phyloP scores from a whole-genome alignment of 2,888 invertebrate genomes.

The Choreutis nemorana region DNA sequence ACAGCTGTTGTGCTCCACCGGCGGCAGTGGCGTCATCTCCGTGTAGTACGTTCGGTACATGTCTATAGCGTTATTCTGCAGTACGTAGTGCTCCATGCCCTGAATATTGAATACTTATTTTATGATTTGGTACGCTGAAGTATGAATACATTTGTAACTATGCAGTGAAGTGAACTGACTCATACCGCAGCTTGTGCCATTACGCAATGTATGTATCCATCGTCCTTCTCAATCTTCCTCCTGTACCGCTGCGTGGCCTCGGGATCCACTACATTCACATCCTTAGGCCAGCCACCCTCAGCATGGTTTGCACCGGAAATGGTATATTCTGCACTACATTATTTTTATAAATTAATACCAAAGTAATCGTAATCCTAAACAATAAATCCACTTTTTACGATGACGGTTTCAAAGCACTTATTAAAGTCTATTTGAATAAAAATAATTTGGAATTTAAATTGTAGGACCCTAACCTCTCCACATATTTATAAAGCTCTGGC shows the following conservation, averaged over 20 bases:
- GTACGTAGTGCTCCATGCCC: conserved; percentile 83
- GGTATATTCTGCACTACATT: conserved; percentile 68
- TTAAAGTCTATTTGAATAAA: too few species aligned
- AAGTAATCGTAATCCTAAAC: too few species aligned
- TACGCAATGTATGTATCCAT: conserved; percentile 74
- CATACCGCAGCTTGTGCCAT: conserved; percentile 49
- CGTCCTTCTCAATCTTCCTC: conserved; percentile 84
- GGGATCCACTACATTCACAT: conserved; percentile 68
- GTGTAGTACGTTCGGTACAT: conserved; percentile 90
- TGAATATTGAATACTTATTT: too few species aligned
- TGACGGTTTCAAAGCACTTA: too few species aligned
- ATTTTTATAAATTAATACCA: too few species aligned
- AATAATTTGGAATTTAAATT: too few species aligned
- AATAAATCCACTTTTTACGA: too few species aligned
- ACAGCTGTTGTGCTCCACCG: conserved; percentile 70
- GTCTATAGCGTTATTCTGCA: conserved; percentile 92
- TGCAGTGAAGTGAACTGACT: conserved; percentile 6
- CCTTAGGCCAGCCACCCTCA: conserved; percentile 88
- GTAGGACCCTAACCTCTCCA: too few species aligned
- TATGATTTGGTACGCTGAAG: too few species aligned
- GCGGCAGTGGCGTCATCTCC: conserved; percentile 70
- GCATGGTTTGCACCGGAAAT: conserved; percentile 71
- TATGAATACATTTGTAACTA: too few species aligned
- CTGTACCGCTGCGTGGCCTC: conserved; percentile 79
- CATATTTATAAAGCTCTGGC: too few species aligned